Evolutionary conservation across 2,888 invertebrate species (phyloP).

Genomic region (Tyria jacobaeae): DNA sequence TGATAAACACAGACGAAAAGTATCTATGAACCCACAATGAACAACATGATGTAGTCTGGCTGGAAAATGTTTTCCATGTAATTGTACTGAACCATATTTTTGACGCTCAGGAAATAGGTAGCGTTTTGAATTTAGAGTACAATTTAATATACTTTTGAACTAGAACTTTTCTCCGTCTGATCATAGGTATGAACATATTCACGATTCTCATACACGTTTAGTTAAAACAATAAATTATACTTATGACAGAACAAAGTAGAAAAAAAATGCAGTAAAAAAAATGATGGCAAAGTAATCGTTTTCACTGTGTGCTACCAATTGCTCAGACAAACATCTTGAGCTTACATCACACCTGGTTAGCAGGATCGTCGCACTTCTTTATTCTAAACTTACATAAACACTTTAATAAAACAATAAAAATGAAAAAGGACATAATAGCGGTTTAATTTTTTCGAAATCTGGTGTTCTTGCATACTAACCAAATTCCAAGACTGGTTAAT

Average conservation of each 20-base stretch:
- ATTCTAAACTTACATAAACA: too few relatives aligned
- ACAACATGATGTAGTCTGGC: too few relatives aligned
- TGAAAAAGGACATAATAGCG: too few relatives aligned
- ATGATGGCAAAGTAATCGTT: slow-evolving; percentile 19
- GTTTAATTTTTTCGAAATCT: too few relatives aligned
- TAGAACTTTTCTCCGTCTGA: not conserved
- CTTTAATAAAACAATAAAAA: too few relatives aligned
- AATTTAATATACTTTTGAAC: not conserved
- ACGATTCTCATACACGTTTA: not conserved
- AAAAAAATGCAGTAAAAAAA: slow-evolving; percentile 16
- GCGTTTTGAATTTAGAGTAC: not conserved
- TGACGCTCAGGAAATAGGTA: not conserved
- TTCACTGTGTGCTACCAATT: slow-evolving; percentile 3
- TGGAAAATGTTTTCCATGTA: too few relatives aligned
- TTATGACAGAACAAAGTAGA: not conserved
- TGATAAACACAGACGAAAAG: too few relatives aligned
- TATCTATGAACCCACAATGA: too few relatives aligned
- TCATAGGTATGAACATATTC: not conserved
- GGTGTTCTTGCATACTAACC: too few relatives aligned
- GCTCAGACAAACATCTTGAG: not conserved
- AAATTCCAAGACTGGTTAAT: too few relatives aligned
- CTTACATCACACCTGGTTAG: not conserved
- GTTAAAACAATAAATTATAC: not conserved
- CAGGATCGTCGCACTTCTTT: too few relatives aligned
- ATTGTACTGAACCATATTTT: not conserved